A percentile compares a stretch with the other conserved stretches of the same genome.
phyloP scores from a whole-genome alignment of 1,140 invertebrate species.

The Bombus pascuorum region DNA sequence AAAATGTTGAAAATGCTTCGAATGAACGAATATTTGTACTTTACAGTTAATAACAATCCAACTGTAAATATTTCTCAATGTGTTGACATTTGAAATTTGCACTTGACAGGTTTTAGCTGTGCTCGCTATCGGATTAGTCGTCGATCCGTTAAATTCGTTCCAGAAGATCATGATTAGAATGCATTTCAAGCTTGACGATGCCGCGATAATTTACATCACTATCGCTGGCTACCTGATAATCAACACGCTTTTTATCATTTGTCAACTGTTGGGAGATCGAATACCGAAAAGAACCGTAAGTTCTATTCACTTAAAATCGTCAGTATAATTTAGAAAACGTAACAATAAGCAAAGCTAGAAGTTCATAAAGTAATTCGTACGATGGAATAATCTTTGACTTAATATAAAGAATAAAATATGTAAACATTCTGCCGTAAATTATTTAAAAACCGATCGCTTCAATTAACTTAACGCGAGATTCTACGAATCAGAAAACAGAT shows the following conservation, averaged over 20 bases:
- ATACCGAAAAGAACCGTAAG: constrained; percentile 85
- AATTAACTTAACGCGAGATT: neutral
- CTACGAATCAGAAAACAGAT: neutral
- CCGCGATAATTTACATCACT: constrained; percentile 84
- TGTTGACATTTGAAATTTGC: neutral
- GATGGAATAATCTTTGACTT: too few relatives aligned
- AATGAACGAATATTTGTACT: too few relatives aligned
- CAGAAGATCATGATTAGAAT: constrained; percentile 73
- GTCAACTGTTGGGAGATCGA: constrained; percentile 85
- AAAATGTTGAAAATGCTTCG: too few relatives aligned
- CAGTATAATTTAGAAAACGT: neutral
- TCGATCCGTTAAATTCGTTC: constrained; percentile 83
- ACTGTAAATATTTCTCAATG: too few relatives aligned
- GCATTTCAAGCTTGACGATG: constrained; percentile 82
- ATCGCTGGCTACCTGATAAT: constrained; percentile 85
- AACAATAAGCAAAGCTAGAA: neutral
- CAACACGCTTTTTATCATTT: constrained; percentile 85
- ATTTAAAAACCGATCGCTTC: too few relatives aligned
- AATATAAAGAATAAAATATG: too few relatives aligned
- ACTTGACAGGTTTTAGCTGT: constrained; percentile 78
- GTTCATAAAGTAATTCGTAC: neutral
- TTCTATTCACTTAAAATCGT: neutral
- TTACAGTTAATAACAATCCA: too few relatives aligned
- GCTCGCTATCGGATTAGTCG: constrained; percentile 83
- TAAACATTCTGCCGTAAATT: too few relatives aligned